Evolutionary conservation across 2,113 vertebrate genomes (phyloP).

Genomic region (Melanocharis versteri): DNA sequence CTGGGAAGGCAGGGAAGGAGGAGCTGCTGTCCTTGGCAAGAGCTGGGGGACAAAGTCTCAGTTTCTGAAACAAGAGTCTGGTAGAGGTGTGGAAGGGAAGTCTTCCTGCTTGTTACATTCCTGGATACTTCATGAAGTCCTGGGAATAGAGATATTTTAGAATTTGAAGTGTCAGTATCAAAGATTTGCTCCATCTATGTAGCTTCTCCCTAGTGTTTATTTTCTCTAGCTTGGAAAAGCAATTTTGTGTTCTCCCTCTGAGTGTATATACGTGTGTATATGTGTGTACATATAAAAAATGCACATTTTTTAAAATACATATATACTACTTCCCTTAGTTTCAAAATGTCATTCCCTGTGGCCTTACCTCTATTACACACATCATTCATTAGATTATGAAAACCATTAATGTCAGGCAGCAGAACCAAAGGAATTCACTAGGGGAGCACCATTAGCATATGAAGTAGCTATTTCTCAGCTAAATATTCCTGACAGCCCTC

Average conservation of each 20-base stretch:
- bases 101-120: not conserved
- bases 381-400: slow-evolving; percentile 94
- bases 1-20: not conserved
- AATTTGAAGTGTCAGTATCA: not conserved
- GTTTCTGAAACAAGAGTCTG: not conserved
- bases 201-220: not conserved
- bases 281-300: not conserved
- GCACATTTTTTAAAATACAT: slow-evolving; percentile 42
- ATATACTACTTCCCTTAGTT: slow-evolving; percentile 27
- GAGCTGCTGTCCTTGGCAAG: not conserved
- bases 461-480: slow-evolving; percentile 86
- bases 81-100: not conserved
- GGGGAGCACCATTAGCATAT: slow-evolving; percentile 86
- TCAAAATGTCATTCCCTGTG: slow-evolving; percentile 72
- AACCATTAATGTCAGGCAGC: slow-evolving; percentile 90
- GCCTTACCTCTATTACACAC: slow-evolving; percentile 81
- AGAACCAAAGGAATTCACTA: slow-evolving; percentile 87
- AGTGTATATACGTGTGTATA: not conserved
- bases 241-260: not conserved
- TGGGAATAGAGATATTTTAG: not conserved
- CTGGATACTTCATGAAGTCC: not conserved
- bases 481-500: slow-evolving; percentile 89
- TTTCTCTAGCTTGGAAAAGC: slow-evolving; percentile 1
- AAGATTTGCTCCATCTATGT: not conserved
- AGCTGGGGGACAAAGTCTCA: not conserved